phyloP scores from a whole-genome alignment of 2,113 vertebrate species.

The Siniperca chuatsi region DNA sequence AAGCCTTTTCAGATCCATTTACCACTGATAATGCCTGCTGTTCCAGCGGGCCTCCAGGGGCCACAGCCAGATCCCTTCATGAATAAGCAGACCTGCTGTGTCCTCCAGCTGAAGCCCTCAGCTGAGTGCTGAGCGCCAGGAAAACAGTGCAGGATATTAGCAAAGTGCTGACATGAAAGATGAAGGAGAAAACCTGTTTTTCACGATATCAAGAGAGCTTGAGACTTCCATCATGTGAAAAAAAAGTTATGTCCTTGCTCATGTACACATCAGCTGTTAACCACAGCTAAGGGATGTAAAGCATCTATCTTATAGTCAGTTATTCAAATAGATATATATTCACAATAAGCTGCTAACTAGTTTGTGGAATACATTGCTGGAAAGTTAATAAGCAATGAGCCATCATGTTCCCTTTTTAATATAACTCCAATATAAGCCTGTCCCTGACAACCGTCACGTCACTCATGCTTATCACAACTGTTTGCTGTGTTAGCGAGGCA shows the following conservation, averaged over 20 bases:
- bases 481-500: too few relatives aligned
- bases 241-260: not conserved
- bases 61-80: slow-evolving; percentile 60
- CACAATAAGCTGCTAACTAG: too few relatives aligned
- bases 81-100: slow-evolving; percentile 69
- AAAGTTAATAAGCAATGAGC: too few relatives aligned
- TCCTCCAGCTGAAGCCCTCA: slow-evolving; percentile 46
- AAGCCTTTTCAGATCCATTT: slow-evolving; percentile 75
- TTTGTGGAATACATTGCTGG: too few relatives aligned
- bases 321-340: not conserved
- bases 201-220: not conserved
- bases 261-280: not conserved
- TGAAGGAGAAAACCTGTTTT: not conserved
- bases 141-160: slow-evolving; percentile 4
- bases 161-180: slow-evolving; percentile 36
- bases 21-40: slow-evolving; percentile 74
- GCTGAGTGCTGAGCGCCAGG: not conserved
- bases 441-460: too few relatives aligned
- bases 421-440: too few relatives aligned
- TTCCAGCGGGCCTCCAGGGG: slow-evolving; percentile 47
- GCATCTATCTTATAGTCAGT: not conserved
- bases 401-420: too few relatives aligned
- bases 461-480: too few relatives aligned
- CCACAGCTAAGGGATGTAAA: not conserved
- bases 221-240: slow-evolving; percentile 2